phyloP scores from a whole-genome alignment of 2,797 vertebrate species.

The Phalanger gymnotis region DNA sequence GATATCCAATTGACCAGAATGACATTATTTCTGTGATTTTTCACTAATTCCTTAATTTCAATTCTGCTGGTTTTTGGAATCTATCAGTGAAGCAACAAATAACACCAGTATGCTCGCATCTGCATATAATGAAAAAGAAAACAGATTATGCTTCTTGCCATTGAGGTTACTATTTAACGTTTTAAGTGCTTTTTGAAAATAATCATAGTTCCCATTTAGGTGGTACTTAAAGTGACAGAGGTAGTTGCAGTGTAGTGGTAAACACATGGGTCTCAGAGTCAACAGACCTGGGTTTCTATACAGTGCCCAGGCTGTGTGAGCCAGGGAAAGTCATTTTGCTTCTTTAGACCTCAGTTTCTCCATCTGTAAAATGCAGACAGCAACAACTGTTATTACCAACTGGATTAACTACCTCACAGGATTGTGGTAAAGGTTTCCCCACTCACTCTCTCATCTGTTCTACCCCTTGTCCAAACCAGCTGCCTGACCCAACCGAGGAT shows the following conservation, averaged over 20 bases:
- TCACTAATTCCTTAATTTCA: constrained; percentile 80
- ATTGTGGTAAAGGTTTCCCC: neutral
- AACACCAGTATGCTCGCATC: constrained; percentile 75
- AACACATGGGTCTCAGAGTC: neutral
- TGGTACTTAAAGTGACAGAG: neutral
- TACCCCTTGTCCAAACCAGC: neutral
- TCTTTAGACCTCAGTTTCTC: neutral
- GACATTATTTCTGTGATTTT: constrained; percentile 78
- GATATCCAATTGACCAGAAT: constrained; percentile 73
- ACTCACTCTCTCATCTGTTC: neutral
- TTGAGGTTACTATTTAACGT: constrained; percentile 69
- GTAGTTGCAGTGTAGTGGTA: neutral
- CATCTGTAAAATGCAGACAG: neutral
- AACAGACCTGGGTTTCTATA: neutral
- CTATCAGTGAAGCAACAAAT: constrained; percentile 79
- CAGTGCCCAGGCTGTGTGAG: neutral
- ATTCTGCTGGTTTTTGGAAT: constrained; percentile 77
- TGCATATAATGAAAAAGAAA: constrained; percentile 67
- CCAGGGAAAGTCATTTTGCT: neutral
- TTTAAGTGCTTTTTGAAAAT: constrained; percentile 66
- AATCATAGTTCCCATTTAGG: neutral
- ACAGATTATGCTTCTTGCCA: constrained; percentile 70
- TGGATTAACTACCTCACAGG: neutral
- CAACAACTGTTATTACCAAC: no score
- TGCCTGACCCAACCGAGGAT: neutral